Evolutionary conservation across 2,797 vertebrate genomes (phyloP), one percentile per base, ranked within the genome.

Genomic region (Discoglossus pictus): DNA sequence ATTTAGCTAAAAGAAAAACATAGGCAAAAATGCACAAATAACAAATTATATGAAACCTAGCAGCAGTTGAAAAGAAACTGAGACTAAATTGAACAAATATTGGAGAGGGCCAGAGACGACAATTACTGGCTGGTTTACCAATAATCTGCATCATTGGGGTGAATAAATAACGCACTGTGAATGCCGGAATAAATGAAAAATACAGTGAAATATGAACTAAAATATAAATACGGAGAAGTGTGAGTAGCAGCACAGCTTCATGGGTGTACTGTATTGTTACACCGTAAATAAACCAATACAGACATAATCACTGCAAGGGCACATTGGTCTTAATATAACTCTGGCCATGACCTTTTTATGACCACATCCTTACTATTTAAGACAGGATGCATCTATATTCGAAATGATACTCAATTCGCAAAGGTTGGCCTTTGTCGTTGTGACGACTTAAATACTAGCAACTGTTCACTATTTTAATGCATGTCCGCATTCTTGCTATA

Each of bases 391-490:
- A 27, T 64, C 72, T 68, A 66, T 70, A 66, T 63, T 65, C 35
- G 61, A 67, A 62, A 38, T 64, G 66, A 66, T 68, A 64, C 54
- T 66, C 68, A 54, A 40, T 56, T 52, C 66, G 7, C 38, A 62
- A 56, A 12, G 38, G 23, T 31, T 71, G 53, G 68, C 52, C 52
- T 69, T 69, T 62, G 50, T 68, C 47, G 46, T 40, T 21, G 56
- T 20, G 35, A 56, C 56, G 54, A 31, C 66, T 69, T 63, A 38
- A 62, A 72, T 52, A 47, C 42, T 12, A 60, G 74, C 74, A 75
- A 69, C 44, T 68, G 53, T 47, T 66, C 65, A 44, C 72, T 75
- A 71, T 75, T 74, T 61, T 50, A 48, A 52, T 51, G 47, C 67
- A 52, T 21, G 61, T 65, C 61, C 61, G 52, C 68, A 71, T 65